Conservation (phyloP, 1,140 invertebrate species). For the Acromyrmex echinatior region DNA sequence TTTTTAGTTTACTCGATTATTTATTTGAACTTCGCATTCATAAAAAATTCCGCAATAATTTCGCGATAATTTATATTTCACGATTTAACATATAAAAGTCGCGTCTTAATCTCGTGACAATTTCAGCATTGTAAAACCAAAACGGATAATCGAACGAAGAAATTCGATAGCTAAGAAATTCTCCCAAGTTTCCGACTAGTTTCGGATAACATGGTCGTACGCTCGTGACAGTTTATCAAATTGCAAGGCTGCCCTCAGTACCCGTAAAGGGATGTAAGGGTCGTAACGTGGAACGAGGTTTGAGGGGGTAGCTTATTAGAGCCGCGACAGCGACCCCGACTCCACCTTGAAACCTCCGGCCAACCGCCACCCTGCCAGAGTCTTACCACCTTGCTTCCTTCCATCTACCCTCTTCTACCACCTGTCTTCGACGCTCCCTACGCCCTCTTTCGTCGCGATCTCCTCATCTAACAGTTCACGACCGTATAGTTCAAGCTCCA, state of each 20-base stretch:
- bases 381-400: conserved; percentile 78
- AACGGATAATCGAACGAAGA: conserved; percentile 44
- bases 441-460: neutral
- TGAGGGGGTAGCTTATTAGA: conserved; percentile 77
- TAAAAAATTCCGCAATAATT: neutral
- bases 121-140: conserved; percentile 58
- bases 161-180: conserved; percentile 52
- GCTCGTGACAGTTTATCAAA: conserved; percentile 78
- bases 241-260: conserved; percentile 69
- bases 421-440: conserved; percentile 58
- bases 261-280: conserved; percentile 76
- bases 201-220: conserved; percentile 65
- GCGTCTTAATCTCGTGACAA: neutral
- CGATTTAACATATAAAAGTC: neutral
- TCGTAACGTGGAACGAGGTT: conserved; percentile 77
- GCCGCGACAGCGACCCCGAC: conserved; percentile 73
- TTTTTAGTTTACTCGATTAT: neutral
- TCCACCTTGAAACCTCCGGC: conserved; percentile 78
- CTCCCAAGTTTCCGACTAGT: conserved; percentile 55
- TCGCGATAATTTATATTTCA: neutral
- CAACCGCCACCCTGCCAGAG: conserved; percentile 73
- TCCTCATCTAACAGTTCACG: conserved; percentile 20
- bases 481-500: conserved; percentile 65
- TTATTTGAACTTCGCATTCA: neutral
- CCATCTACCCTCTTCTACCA: conserved; percentile 61